Conservation (phyloP, 2,113 vertebrate species). For the Oceanites oceanicus region DNA sequence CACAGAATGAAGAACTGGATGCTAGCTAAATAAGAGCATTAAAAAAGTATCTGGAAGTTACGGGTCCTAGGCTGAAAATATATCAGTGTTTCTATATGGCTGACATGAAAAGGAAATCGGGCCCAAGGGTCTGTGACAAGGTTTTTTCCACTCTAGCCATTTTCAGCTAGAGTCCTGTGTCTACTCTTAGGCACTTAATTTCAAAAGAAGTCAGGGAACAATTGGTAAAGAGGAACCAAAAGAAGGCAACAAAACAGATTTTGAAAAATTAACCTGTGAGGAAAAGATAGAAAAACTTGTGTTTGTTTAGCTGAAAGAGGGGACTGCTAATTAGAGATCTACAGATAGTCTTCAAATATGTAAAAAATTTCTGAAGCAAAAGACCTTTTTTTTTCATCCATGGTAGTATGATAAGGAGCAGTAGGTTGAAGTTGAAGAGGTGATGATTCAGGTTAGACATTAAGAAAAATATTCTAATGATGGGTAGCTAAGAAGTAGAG, state of each 20-base stretch:
- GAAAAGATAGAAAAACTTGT: not conserved
- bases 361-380: not conserved
- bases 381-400: not conserved
- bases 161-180: not conserved
- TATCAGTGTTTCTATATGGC: not conserved
- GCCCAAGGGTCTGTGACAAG: not conserved
- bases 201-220: not conserved
- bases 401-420: not conserved
- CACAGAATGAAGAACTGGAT: not conserved
- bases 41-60: not conserved
- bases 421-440: not conserved
- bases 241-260: not conserved
- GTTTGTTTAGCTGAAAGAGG: not conserved
- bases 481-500: not conserved
- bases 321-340: not conserved
- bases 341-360: not conserved
- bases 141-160: not conserved
- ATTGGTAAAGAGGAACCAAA: not conserved
- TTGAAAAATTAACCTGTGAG: not conserved
- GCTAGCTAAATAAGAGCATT: not conserved
- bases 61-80: not conserved
- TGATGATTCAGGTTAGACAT: not conserved
- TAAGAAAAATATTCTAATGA: not conserved
- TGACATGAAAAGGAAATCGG: not conserved
- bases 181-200: not conserved